Base-by-base conservation (phyloP, 2,797 vertebrate species). In the Phrynocephalus vlangalii region DNA sequence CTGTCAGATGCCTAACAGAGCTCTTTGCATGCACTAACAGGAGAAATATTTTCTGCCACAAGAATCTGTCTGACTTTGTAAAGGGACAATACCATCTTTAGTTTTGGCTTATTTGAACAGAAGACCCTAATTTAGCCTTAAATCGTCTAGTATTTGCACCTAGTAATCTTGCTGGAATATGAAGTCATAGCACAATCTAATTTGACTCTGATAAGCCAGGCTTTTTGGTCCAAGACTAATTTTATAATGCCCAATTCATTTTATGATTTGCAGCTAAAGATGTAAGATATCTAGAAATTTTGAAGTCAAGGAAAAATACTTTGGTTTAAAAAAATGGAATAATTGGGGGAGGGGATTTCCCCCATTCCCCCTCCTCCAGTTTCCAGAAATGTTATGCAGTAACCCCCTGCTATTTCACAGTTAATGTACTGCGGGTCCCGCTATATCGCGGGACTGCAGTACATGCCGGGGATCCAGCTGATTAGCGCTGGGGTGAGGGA, bases 181-280 rank as follows among this genome's bases (percentile, higher is more conserved):
- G 20, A 10, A 20, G 1, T 80, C 80, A 63, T 38, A 48, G n/a
- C 83, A 52, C 1, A 56, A 70, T 56, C 28, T 2, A 28, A 77
- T 76, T 79, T 50, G 13, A 52, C 18, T 79, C 4, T 11, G 68
- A 30, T 28, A 60, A 44, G 86, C 44, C 2, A 28, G 3, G 63
- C 33, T 78, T n/a, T 83, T 90, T 77, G 48, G 13, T 20, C 72
- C 79, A 70, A 89, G 73, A 6, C 30, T 76, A n/a, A 87, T 91
- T 84, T 76, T 22, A 86, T 63, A 92, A 89, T 79, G 75, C 90
- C 75, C 79, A 83, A n/a, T 68, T 86, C n/a, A 77, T 33, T 87
- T 82, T 28, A 63, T 78, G 28, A 70, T 87, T 52, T 82, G 75
- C 38, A 44, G 38, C 38, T 44, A 44, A 44, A 44, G 38, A 44